These are phyloP conservation scores for Orestias chungarensis DNA, from an alignment of 2,797 vertebrate species.

Conservation along the genomic window DNA sequence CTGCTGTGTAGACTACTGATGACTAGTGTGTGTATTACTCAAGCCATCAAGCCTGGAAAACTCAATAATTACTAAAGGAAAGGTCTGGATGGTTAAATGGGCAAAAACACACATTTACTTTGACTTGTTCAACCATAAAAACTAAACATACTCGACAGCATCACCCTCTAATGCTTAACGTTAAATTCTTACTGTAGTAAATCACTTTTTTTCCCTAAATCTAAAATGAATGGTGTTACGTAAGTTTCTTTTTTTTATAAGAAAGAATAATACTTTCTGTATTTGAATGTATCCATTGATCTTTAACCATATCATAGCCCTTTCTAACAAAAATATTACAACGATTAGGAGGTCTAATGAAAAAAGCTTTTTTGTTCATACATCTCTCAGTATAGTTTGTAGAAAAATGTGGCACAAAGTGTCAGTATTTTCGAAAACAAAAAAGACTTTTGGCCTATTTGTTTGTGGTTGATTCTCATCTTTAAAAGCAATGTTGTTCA, in stretches of 20 bases:
- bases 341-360: neutral
- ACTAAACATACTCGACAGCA: no score
- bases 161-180: no score
- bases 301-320: neutral
- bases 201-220: no score
- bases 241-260: no score
- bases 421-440: neutral
- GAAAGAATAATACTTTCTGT: no score
- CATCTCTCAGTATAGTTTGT: neutral
- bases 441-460: neutral
- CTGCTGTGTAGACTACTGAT: neutral
- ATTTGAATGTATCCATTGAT: neutral
- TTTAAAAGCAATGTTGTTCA: no score
- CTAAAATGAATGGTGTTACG: no score
- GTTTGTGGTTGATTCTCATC: neutral
- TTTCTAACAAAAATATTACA: neutral
- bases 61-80: neutral
- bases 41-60: neutral
- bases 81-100: neutral
- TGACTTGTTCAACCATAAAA: neutral
- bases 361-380: no score
- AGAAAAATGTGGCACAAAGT: neutral
- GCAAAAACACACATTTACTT: neutral
- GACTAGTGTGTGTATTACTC: neutral
- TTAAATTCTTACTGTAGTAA: no score